phyloP scores from a whole-genome alignment of 2,888 invertebrate species.

The Chloromyia formosa region DNA sequence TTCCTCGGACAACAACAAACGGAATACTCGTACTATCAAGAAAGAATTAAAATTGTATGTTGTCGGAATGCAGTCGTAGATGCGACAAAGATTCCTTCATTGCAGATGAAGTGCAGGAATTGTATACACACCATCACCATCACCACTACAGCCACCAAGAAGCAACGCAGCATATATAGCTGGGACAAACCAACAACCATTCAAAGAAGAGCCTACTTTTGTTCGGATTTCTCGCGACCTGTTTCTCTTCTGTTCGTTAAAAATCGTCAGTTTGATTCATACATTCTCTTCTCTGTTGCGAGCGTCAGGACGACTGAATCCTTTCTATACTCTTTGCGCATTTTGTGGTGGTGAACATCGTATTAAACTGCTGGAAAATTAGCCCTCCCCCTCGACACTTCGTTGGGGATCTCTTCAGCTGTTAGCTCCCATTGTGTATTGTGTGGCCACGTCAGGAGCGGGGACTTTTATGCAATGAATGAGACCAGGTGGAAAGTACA shows the following conservation, averaged over 20 bases:
- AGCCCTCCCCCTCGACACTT: neutral
- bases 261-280: too few species aligned
- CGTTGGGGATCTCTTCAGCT: neutral
- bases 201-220: neutral
- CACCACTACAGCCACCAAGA: too few species aligned
- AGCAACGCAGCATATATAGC: too few species aligned
- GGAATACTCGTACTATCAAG: neutral
- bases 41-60: conserved; percentile 21
- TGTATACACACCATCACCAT: too few species aligned
- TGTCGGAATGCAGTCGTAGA: conserved; percentile 27
- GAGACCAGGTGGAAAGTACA: neutral
- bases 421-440: neutral
- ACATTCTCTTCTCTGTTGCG: neutral
- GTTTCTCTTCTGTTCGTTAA: conserved; percentile 9
- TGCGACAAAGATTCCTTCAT: conserved; percentile 35
- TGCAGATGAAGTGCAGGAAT: conserved; percentile 8
- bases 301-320: neutral
- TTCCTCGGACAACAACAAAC: neutral
- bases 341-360: neutral
- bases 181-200: too few species aligned
- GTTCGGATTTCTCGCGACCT: neutral
- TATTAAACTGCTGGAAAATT: conserved; percentile 17
- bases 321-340: neutral
- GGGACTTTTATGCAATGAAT: neutral
- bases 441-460: neutral